Percentiles rank a stretch among this genome's conserved stretches.
Evolutionary conservation across 2,797 vertebrate genomes (phyloP).

Genomic region (Parauchenoglanis ngamensis): DNA sequence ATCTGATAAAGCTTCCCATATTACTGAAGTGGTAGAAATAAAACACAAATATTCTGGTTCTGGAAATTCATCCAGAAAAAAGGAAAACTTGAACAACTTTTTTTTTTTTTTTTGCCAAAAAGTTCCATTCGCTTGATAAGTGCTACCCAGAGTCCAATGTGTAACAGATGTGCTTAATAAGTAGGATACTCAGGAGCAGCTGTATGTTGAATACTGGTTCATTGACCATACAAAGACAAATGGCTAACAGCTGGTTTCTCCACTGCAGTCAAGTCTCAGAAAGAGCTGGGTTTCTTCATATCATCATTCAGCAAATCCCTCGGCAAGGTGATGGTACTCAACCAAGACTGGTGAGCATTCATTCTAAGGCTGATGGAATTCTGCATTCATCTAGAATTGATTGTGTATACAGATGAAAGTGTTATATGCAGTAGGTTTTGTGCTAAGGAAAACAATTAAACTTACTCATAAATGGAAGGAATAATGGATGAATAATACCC

Average conservation of each 20-base stretch:
- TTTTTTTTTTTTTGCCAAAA: constrained; percentile 37
- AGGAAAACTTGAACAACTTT: neutral
- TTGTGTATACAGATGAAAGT: constrained; percentile 26
- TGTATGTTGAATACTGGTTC: constrained; percentile 75
- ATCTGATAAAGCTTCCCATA: constrained; percentile 14
- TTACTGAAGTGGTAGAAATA: neutral
- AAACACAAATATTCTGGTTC: constrained; percentile 5
- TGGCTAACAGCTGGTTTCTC: constrained; percentile 81
- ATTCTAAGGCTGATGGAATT: constrained; percentile 62
- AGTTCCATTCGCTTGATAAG: constrained; percentile 44
- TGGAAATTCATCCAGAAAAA: neutral
- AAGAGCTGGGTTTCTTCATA: constrained; percentile 60
- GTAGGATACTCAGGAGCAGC: constrained; percentile 73
- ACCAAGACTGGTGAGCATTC: constrained; percentile 43
- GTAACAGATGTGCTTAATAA: constrained; percentile 78
- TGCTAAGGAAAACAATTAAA: neutral
- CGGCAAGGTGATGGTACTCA: constrained; percentile 39
- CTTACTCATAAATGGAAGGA: neutral
- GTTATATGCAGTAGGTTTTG: neutral
- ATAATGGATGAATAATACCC: neutral
- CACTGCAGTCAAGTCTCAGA: constrained; percentile 69
- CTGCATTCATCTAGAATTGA: constrained; percentile 17
- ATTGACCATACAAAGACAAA: constrained; percentile 83
- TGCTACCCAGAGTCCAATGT: constrained; percentile 49
- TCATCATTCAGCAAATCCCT: constrained; percentile 51